phyloP scores from a whole-genome alignment of 2,888 invertebrate genomes.

The Melanophora roralis region DNA sequence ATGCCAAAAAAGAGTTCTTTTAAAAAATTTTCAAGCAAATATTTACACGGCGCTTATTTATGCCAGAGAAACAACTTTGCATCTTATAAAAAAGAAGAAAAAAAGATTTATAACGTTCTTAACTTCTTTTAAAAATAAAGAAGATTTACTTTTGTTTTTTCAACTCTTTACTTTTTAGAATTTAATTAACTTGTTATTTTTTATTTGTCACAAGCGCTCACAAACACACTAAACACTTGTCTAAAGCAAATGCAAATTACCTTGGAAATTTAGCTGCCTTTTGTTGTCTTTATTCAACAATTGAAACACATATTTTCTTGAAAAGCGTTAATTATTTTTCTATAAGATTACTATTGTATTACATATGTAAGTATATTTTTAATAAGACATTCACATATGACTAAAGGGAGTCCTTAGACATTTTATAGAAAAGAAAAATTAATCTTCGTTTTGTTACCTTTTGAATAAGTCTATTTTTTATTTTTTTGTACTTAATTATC shows the following conservation, averaged over 20 bases:
- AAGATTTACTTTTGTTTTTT: not conserved
- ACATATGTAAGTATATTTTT: conserved; percentile 19
- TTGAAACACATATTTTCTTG: no score
- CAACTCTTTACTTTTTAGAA: conserved; percentile 13
- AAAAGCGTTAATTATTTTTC: conserved; percentile 54
- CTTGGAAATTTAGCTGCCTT: conserved; percentile 57
- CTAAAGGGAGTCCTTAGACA: conserved; percentile 24
- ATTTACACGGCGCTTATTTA: conserved; percentile 37
- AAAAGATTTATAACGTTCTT: conserved; percentile 26
- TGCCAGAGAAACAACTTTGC: not conserved
- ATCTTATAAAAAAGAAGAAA: not conserved
- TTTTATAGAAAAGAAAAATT: conserved; percentile 33
- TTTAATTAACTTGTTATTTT: conserved; percentile 51
- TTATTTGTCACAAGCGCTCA: conserved; percentile 34
- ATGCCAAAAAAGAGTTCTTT: not conserved
- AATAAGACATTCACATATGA: conserved; percentile 1
- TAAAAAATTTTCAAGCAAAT: conserved; percentile 2
- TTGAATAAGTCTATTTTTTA: not conserved
- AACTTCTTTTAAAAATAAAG: not conserved
- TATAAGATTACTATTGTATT: conserved; percentile 40
- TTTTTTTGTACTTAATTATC: no score
- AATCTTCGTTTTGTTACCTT: conserved; percentile 1
- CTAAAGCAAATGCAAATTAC: conserved; percentile 55
- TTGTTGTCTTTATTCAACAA: conserved; percentile 33
- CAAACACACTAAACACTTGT: conserved; percentile 60